A percentile compares a stretch with the other conserved stretches of the same genome.
Evolutionary conservation across 1,140 invertebrate species (phyloP).

Genomic region (Scylla paramamosain): DNA sequence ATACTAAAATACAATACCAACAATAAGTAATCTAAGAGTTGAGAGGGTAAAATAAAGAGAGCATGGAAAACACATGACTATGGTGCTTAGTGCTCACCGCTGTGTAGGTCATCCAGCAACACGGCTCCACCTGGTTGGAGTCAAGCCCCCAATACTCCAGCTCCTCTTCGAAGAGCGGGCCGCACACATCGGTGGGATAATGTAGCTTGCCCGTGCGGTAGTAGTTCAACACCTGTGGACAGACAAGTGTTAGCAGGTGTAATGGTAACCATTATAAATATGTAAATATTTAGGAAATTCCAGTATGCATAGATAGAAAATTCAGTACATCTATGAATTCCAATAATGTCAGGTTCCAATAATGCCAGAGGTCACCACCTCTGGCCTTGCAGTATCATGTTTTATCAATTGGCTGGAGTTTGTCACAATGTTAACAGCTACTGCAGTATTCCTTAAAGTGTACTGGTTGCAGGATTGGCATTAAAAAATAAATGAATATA

Average conservation of each 20-base stretch:
- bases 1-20: no score
- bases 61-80: not conserved
- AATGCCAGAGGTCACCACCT: no score
- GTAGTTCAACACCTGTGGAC: conserved; percentile 95
- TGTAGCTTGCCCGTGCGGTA: conserved; percentile 91
- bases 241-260: conserved; percentile 79
- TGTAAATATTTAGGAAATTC: not conserved
- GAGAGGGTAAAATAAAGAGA: not conserved
- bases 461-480: no score
- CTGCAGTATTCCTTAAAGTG: no score
- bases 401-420: no score
- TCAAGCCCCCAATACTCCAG: conserved; percentile 90
- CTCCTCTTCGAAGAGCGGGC: conserved; percentile 92
- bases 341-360: no score
- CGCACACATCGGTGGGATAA: conserved; percentile 92
- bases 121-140: conserved; percentile 93
- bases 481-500: no score
- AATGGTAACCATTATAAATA: not conserved
- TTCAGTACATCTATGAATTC: no score
- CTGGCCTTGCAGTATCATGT: no score
- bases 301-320: no score
- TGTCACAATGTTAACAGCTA: no score
- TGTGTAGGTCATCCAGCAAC: conserved; percentile 99
- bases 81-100: conserved; percentile 65
- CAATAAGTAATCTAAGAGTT: no score